A percentile compares a stretch with the other conserved stretches of the same genome.
Evolutionary conservation across 2,888 invertebrate species (phyloP).

Genomic region (Clepsis dumicolana): DNA sequence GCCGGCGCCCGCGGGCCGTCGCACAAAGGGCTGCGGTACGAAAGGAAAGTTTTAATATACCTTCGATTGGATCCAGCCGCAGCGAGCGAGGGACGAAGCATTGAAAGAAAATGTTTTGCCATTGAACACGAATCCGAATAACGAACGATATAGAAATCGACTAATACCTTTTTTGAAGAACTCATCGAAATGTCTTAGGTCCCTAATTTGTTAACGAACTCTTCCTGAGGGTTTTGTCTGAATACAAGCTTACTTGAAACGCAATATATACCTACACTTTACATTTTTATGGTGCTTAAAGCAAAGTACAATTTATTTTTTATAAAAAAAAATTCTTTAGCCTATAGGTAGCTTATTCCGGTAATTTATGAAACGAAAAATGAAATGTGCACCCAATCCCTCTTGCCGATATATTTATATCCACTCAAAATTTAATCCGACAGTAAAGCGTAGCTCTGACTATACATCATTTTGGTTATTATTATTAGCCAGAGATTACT

Average conservation of each 20-base stretch:
- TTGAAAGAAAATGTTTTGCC: conserved; percentile 70
- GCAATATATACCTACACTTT: not conserved
- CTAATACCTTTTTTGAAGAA: conserved; percentile 52
- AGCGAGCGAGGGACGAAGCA: conserved; percentile 65
- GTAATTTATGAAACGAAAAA: not conserved
- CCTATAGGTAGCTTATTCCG: no score
- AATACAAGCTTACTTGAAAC: not conserved
- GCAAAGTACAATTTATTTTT: no score
- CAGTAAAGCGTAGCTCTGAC: conserved; percentile 5
- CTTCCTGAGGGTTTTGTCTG: not conserved
- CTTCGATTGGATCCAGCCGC: conserved; percentile 81
- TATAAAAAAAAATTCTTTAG: no score
- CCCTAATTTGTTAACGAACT: conserved; percentile 32
- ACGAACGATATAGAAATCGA: conserved; percentile 71
- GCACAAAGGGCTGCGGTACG: conserved; percentile 72
- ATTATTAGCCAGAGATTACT: conserved; percentile 73
- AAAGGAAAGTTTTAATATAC: conserved; percentile 84
- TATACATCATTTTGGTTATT: conserved; percentile 43
- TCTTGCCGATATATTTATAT: not conserved
- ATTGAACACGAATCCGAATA: conserved; percentile 76
- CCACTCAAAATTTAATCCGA: conserved; percentile 5
- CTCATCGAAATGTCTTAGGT: conserved; percentile 32
- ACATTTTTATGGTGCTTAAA: not conserved
- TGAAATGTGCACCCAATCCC: not conserved
- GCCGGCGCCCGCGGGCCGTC: conserved; percentile 59